Evolutionary conservation across 2,113 vertebrate genomes (phyloP), one percentile per base, ranked within the genome.

Genomic region (Regulus satrapa): DNA sequence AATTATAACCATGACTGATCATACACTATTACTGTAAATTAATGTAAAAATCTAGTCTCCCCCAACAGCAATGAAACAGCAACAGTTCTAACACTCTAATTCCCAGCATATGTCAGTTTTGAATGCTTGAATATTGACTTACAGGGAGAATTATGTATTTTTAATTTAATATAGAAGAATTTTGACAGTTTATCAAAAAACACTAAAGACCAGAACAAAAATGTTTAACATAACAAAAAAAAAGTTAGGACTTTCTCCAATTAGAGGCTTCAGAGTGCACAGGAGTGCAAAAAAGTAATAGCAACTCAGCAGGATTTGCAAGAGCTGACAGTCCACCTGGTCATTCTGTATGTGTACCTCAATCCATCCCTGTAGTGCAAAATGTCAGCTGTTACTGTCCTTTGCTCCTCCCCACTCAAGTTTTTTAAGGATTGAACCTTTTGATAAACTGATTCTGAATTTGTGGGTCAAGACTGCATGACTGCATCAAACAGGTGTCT

Each of bases 1-100:
- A 95, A 95, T 89, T 72, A 84, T 55, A 97, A 89, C 86, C 66
- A 87, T 75, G 73, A 89, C 73, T 86, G 89, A 94, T 85, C 78
- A 88, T 46, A 75, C 14, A 19, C 62, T 69, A 73, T 87, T 89
- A 92, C 58, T 49, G 78, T 58, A 89, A 92, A 85, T 85, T 64
- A 87, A 88, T 45, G 63, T 82, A 89, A 93, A 94, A 93, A 85
- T 48, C 52, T 54, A 92, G 55, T 87, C 69, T 89, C 52, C 31
- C 49, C 38, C 66, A 95, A 95, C 28, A 95, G 77, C 77, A 78
- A 76, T 49, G 62, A 87, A 95, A 93, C 21, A 81, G n/a, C 20
- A 89, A 83, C 32, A 58, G 45, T 20, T 61, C 45, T 61, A 77
- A 78, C 4, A 5, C n/a, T 87, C 48, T 61, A 80, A 84, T 58